Evolutionary conservation across 2,113 vertebrate species (phyloP), one percentile per base, ranked within the genome.

Genomic region (Neolamprologus variostigma): DNA sequence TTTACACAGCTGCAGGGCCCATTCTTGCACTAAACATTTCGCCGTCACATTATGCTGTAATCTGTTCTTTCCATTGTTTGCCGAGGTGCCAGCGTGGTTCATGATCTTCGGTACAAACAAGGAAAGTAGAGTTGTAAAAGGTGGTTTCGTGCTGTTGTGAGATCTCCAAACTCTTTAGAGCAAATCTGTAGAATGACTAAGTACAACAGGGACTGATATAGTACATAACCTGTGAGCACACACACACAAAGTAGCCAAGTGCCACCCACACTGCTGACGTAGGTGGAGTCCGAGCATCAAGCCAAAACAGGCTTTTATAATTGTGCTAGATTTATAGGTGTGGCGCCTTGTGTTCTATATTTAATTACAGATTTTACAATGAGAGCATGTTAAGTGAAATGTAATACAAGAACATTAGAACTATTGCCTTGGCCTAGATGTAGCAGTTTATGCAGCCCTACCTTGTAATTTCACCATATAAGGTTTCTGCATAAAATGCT

Each of bases 301-400:
- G 92, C 91, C 93, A 93, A 92, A 87, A 87, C 91, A 87, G 88
- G 87, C 84, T 90, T 94, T 94, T 93, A 91, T 93, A 91, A 95
- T 93, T 23, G 84, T 83, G 82, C 92, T 94, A 89, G 92, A 93
- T 92, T 95, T 93, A 92, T 91, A 95, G 95, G 95, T 95, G 95
- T 94, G 95, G 93, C 84, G 86, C 83, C 79, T 88, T 83, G 89
- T 83, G 94, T 91, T 92, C 63, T 78, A 90, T 88, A 91, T 95
- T 92, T 91, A 89, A 94, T 95, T 95, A 91, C 95, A 93, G 88
- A 93, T 94, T 93, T 86, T 92, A 92, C 87, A 90, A 82, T 89
- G 89, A 92, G 92, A 90, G 85, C 84, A 89, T 88, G 89, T 90
- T 85, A 87, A 85, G 84, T 82, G 92, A 95, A 95, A 94, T 90